A percentile compares a stretch with the other conserved stretches of the same genome.
phyloP scores from a whole-genome alignment of 2,888 invertebrate genomes.

The Apamea anceps region DNA sequence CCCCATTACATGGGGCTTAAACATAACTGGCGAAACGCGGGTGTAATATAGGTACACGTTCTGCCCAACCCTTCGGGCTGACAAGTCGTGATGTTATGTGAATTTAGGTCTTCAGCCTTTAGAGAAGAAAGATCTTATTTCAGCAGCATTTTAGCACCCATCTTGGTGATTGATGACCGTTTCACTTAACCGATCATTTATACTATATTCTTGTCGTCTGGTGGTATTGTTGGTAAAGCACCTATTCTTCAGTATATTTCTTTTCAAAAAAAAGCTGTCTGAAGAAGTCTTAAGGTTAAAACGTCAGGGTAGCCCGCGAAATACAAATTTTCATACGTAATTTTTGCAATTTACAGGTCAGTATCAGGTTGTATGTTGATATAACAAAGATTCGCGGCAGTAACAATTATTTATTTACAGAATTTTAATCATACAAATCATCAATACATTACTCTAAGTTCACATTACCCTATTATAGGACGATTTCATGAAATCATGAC shows the following conservation, averaged over 20 bases:
- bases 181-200: conserved; percentile 16
- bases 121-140: background rate
- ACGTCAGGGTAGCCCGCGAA: background rate
- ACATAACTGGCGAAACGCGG: background rate
- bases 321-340: background rate
- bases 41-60: background rate
- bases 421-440: background rate
- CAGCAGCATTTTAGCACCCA: conserved; percentile 3
- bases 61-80: background rate
- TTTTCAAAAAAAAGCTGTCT: background rate
- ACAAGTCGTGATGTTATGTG: background rate
- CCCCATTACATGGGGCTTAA: background rate
- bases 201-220: background rate
- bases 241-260: background rate
- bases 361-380: background rate
- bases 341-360: background rate
- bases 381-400: background rate
- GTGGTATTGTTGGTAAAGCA: conserved; percentile 11
- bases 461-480: too few species aligned
- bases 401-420: background rate
- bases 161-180: conserved; percentile 29
- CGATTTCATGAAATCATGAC: background rate
- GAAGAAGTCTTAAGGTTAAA: background rate
- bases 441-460: too few species aligned
- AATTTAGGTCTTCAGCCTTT: background rate